Base-by-base conservation (phyloP, 2,888 invertebrate species). In the Pachydiplax longipennis region DNA sequence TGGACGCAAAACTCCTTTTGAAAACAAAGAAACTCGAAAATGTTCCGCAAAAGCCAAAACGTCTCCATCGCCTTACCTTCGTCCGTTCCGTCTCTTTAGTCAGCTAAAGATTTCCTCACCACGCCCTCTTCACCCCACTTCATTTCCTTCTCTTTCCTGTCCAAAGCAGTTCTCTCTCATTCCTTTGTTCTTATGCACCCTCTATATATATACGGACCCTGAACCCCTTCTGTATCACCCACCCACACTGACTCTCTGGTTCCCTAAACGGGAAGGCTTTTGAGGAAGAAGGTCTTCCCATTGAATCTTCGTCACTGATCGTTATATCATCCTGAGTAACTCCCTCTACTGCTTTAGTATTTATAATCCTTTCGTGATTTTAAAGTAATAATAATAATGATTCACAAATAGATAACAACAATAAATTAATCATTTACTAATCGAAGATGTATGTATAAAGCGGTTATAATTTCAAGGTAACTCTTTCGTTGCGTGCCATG, bases 111-210 rank as follows among this genome's bases (percentile, higher is more conserved):
- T 83, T 83, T 58, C 58, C 87, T n/a, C 83, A 31, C 35, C 83
- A 53, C 58, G 15, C 44, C 8, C 53, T 10, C 82, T n/a, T 1
- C 48, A 12, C 13, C 61, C 65, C 87, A 18, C 48, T 65, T 40
- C 87, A 35, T 37, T 61, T 87, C 61, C 87, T 87, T 61, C 58
- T 58, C 58, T 37, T 61, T 65, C 61, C 87, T 65, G 87, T 87
- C 87, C 87, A 22, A 87, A 87, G 61, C 87, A 87, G 87, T 37
- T 83, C 31, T 58, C 58, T 61, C 18, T 58, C 87, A 37, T 65
- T 87, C 87, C 87, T 87, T 87, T 87, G 87, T 87, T 87, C 87
- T 87, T 37, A 87, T 65, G 87, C 61, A 65, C 61, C 87, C 87
- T 61, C 61, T 22, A 58, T 31, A 3, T n/a, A 53, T 61, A 12